phyloP scores from a whole-genome alignment of 2,113 vertebrate genomes.

The Amphiprion ocellaris region DNA sequence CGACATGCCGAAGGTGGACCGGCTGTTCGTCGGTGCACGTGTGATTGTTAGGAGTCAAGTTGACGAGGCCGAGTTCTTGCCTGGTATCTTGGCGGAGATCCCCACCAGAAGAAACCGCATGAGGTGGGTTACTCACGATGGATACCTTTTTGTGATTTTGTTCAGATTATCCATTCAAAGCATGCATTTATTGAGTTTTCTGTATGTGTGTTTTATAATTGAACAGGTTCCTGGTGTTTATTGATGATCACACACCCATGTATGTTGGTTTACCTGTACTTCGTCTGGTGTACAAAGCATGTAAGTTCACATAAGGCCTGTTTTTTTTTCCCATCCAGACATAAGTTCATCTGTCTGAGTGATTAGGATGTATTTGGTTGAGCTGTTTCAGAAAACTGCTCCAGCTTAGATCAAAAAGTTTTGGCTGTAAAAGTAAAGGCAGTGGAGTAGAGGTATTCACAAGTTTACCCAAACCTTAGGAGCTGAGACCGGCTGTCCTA shows the following conservation, averaged over 20 bases:
- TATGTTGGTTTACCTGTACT: conserved; percentile 89
- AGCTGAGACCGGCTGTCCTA: too few species aligned
- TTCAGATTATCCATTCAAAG: not conserved
- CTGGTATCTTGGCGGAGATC: conserved; percentile 90
- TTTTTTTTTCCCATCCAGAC: too few species aligned
- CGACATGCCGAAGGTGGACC: conserved; percentile 76
- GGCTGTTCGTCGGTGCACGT: conserved; percentile 88
- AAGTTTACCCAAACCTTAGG: too few species aligned
- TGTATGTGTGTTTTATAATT: not conserved
- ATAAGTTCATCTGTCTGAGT: too few species aligned
- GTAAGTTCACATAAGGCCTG: conserved; percentile 82
- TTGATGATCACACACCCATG: conserved; percentile 87
- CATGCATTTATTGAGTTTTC: not conserved
- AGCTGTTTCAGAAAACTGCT: not conserved
- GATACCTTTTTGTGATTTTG: not conserved
- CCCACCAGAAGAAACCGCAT: conserved; percentile 90
- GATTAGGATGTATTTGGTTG: too few species aligned
- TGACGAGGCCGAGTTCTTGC: conserved; percentile 82
- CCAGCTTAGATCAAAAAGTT: not conserved
- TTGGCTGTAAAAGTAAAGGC: too few species aligned
- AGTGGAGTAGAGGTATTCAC: too few species aligned
- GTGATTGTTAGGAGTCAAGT: conserved; percentile 88
- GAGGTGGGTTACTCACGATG: conserved; percentile 77
- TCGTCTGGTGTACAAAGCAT: conserved; percentile 87
- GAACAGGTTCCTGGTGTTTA: conserved; percentile 92